A percentile compares a stretch with the other conserved stretches of the same genome.
These are phyloP conservation scores for Trachemys scripta DNA, from an alignment of 2,113 vertebrate genomes.

Conservation along the genomic window DNA sequence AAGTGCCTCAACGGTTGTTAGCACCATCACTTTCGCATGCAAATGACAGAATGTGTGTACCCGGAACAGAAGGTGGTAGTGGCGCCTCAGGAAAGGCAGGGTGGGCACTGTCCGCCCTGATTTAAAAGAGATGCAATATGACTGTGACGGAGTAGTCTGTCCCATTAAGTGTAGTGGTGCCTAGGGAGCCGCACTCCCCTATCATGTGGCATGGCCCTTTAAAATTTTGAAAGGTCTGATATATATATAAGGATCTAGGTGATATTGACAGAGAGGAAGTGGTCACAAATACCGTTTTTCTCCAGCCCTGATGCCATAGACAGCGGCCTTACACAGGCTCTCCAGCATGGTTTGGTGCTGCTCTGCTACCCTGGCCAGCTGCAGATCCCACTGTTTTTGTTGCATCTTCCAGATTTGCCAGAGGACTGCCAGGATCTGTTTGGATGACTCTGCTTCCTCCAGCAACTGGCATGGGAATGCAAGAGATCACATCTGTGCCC, in stretches of 20 bases:
- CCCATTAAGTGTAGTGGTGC: background rate
- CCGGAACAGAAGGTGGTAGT: background rate
- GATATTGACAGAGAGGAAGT: background rate
- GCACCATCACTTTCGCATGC: background rate
- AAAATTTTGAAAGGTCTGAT: background rate
- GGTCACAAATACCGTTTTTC: background rate
- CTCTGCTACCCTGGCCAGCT: background rate
- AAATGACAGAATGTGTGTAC: background rate
- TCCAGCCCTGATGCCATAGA: background rate
- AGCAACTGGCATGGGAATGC: background rate
- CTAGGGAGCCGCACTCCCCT: background rate
- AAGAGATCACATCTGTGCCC: background rate
- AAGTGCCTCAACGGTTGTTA: background rate
- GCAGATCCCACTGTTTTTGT: background rate
- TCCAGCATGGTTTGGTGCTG: background rate
- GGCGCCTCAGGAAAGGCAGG: background rate
- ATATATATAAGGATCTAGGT: background rate
- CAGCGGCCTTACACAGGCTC: background rate
- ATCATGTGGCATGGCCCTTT: background rate
- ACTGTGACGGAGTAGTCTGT: background rate
- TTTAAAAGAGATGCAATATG: background rate
- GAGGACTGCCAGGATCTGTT: background rate
- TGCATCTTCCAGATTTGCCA: background rate
- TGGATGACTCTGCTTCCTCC: background rate
- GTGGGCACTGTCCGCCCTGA: background rate